Percentiles rank a stretch among this genome's conserved stretches.
phyloP scores from a whole-genome alignment of 2,888 invertebrate genomes.

The Tyria jacobaeae region DNA sequence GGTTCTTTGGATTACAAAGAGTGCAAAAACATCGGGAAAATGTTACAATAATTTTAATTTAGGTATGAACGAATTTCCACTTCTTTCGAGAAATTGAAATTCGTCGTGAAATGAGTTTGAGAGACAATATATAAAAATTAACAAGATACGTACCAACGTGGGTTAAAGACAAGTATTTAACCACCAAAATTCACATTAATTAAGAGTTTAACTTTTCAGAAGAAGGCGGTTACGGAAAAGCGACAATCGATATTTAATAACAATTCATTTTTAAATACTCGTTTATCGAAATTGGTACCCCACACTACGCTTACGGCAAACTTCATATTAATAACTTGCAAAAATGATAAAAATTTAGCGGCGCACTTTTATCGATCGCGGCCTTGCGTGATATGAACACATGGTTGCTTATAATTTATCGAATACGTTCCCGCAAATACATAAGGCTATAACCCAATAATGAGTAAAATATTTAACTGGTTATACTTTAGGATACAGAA shows the following conservation, averaged over 20 bases:
- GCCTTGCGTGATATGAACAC: conserved; percentile 13
- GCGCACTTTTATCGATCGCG: conserved; percentile 42
- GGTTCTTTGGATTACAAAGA: neutral
- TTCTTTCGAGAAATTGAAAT: neutral
- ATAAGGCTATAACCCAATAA: neutral
- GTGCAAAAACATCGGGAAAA: neutral
- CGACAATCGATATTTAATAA: conserved; percentile 43
- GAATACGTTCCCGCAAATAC: conserved; percentile 20
- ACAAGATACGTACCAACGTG: neutral
- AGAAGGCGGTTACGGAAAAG: neutral
- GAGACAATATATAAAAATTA: no score
- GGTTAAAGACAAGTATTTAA: no score
- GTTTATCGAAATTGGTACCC: conserved; percentile 42
- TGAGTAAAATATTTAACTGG: no score
- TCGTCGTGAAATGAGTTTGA: no score
- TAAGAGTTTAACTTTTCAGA: no score
- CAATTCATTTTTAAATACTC: conserved; percentile 37
- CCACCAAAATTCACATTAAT: no score
- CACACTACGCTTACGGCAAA: conserved; percentile 44
- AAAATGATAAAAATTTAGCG: conserved; percentile 52
- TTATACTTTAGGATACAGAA: no score
- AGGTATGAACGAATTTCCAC: neutral
- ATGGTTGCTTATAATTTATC: conserved; percentile 18
- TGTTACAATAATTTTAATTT: neutral
- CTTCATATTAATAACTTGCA: conserved; percentile 48